These are phyloP conservation scores for Rhagonycha lutea DNA, from an alignment of 2,888 invertebrate genomes.

Conservation along the genomic window DNA sequence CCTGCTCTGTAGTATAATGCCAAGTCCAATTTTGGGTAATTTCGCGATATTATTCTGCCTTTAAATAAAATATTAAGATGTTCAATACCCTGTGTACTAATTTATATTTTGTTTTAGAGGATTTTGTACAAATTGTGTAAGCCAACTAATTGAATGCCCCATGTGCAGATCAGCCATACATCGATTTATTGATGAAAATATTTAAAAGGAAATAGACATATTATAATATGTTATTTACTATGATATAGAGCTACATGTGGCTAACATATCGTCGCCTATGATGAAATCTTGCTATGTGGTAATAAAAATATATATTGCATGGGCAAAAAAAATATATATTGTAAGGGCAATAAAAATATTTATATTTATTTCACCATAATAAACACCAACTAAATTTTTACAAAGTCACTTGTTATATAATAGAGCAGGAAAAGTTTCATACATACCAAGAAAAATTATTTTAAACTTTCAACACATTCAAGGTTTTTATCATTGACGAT, in stretches of 20 bases:
- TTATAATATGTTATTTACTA: not conserved
- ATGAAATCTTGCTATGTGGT: too few relatives aligned
- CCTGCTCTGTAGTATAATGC: too few relatives aligned
- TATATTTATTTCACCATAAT: too few relatives aligned
- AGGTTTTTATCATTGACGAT: not conserved
- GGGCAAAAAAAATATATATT: too few relatives aligned
- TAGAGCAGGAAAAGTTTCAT: not conserved
- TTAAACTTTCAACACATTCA: not conserved
- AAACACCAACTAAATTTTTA: too few relatives aligned
- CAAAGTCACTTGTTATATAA: too few relatives aligned
- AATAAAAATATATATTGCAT: too few relatives aligned
- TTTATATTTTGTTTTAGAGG: constrained; percentile 64
- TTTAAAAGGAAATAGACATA: constrained; percentile 47
- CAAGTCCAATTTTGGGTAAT: too few relatives aligned
- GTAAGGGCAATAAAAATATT: too few relatives aligned
- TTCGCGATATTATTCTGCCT: too few relatives aligned
- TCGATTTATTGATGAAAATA: constrained; percentile 56
- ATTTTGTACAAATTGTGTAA: constrained; percentile 80
- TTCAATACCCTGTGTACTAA: not conserved
- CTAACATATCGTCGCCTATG: not conserved
- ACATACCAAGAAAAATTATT: not conserved
- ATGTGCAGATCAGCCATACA: constrained; percentile 78
- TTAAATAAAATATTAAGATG: not conserved
- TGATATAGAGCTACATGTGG: not conserved
- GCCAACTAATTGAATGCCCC: constrained; percentile 82